phyloP scores from a whole-genome alignment of 2,113 vertebrate species.

The Sorex fumeus region DNA sequence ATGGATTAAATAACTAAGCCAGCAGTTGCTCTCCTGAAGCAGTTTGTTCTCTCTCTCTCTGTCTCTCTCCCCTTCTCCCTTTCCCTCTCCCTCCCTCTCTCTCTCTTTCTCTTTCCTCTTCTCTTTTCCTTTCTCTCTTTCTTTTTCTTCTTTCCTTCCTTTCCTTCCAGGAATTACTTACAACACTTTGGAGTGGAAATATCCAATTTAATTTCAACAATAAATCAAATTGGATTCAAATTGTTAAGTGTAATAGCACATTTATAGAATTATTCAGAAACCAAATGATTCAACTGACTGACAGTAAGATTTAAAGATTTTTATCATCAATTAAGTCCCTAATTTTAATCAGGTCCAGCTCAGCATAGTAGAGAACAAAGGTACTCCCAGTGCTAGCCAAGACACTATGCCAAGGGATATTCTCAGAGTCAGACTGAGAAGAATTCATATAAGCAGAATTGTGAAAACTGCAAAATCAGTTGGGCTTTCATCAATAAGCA shows the following conservation, averaged over 20 bases:
- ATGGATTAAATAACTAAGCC: conserved; percentile 71
- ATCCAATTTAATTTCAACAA: conserved; percentile 66
- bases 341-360: neutral
- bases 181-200: conserved; percentile 58
- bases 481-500: neutral
- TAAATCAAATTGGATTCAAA: conserved; percentile 53
- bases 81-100: too few species aligned
- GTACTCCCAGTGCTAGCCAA: neutral
- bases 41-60: neutral
- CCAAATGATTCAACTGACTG: conserved; percentile 1
- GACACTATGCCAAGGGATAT: neutral
- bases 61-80: too few species aligned
- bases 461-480: neutral
- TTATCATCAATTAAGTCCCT: conserved; percentile 50
- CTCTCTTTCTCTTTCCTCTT: too few species aligned
- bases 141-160: conserved; percentile 14
- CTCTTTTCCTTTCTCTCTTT: too few species aligned
- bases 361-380: neutral
- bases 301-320: conserved; percentile 62
- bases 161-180: conserved; percentile 71
- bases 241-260: conserved; percentile 37
- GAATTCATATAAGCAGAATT: neutral
- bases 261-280: neutral
- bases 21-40: conserved; percentile 68
- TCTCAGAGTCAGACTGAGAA: neutral